Base-by-base conservation (phyloP, 1,140 invertebrate species). In the Drosophila neocordata region DNA sequence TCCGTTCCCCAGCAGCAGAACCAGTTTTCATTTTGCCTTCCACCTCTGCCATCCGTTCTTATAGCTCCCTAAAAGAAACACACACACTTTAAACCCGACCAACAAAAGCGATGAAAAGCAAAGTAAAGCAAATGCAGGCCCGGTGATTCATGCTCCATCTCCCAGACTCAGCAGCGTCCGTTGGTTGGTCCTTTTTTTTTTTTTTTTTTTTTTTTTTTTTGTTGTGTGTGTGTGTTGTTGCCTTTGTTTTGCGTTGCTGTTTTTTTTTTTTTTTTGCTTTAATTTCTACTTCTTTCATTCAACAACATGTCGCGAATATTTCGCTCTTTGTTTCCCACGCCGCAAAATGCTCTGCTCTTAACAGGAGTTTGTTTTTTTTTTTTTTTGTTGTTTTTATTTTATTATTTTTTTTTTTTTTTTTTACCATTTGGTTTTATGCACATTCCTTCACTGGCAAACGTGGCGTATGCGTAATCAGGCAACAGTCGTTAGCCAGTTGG, bases 381-480 rank as follows among this genome's bases (percentile, higher is more conserved):
- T 48, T 31, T 60, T 62, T 35, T 31, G 53, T 38, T 20, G 5
- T 55, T 31, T 38, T 9, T 38, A 12, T 22, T 62, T 61, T 64
- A 37, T 58, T 52, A 61, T 62, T 52, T 22, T 24, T 34, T 61
- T 53, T 11, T 20, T 59, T 60, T 38, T 12, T 15, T 56, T 59
- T 76, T 48, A 8, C 15, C 41, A 48, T 48, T 48, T 48, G 41
- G 41, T 48, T 71, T 84, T 68, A 68, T 75, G 80, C 77, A 83
- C 78, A 79, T 83, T 69, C 73, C 59, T 38, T n/a, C 44, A 41
- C 44, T 68, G 48, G 59, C 70, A 55, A 69, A 87, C 83, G 68
- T 65, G 71, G 79, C 83, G 83, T 87, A 87, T 87, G 84, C 83
- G 75, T 88, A 88, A 87, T 87, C 84, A 70, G 78, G 83, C 65